phyloP scores from a whole-genome alignment of 2,113 vertebrate species.

The Hylia prasina region DNA sequence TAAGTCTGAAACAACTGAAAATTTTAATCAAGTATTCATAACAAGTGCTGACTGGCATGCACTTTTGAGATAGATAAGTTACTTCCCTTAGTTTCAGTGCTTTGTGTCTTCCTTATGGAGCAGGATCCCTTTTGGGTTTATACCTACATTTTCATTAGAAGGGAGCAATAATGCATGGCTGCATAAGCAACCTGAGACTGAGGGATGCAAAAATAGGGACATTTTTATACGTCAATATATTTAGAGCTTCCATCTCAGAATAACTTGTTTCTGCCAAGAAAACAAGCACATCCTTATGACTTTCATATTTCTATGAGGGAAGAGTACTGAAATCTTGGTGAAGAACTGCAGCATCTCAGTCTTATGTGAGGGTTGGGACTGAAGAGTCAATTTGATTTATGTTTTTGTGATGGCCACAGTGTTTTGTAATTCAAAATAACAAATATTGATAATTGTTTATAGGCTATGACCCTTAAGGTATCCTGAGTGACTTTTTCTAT shows the following conservation, averaged over 20 bases:
- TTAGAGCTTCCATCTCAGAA: background rate
- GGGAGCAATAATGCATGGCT: background rate
- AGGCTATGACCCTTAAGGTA: background rate
- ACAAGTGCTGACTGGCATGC: background rate
- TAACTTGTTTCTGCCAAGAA: background rate
- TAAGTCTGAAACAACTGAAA: background rate
- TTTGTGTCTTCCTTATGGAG: background rate
- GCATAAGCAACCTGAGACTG: background rate
- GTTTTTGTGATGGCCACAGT: background rate
- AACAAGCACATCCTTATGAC: background rate
- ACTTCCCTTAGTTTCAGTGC: background rate
- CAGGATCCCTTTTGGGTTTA: background rate
- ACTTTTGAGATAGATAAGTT: background rate
- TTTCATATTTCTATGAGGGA: background rate
- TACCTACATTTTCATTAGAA: background rate
- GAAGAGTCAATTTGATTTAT: background rate
- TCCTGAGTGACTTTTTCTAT: background rate
- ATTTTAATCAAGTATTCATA: background rate
- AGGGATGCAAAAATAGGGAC: background rate
- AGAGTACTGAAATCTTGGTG: background rate
- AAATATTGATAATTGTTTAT: background rate
- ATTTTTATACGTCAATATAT: background rate
- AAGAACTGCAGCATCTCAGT: background rate
- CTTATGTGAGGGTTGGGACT: background rate
- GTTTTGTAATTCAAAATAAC: background rate